phyloP scores from a whole-genome alignment of 2,113 vertebrate genomes.

The Cephalopterus ornatus region DNA sequence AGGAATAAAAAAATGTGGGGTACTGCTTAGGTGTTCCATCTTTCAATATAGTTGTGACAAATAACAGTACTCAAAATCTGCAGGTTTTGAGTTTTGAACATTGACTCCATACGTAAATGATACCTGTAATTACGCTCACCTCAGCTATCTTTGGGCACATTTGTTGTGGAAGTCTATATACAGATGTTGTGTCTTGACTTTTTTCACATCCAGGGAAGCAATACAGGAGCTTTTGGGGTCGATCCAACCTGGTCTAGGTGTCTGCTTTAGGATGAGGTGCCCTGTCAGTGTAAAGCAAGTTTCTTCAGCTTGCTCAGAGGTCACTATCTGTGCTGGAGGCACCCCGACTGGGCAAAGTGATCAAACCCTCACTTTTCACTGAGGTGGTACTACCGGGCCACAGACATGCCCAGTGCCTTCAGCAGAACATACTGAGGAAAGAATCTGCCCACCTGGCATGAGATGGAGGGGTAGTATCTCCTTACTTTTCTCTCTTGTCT shows the following conservation, averaged over 20 bases:
- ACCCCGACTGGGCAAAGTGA: not conserved
- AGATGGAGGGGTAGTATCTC: not conserved
- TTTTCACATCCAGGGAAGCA: not conserved
- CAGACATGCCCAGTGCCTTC: not conserved
- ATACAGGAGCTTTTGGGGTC: not conserved
- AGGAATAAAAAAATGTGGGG: not conserved
- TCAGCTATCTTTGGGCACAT: not conserved
- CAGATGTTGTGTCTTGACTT: not conserved
- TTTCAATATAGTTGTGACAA: not conserved
- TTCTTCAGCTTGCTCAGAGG: not conserved
- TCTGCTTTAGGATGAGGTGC: not conserved
- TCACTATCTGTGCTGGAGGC: not conserved
- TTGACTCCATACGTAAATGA: not conserved
- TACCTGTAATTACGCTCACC: not conserved
- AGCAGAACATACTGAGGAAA: not conserved
- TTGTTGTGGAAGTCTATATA: accelerated
- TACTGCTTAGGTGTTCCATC: not conserved
- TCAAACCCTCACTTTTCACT: not conserved
- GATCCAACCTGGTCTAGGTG: accelerated
- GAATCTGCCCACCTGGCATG: not conserved
- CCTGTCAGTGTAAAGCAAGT: accelerated
- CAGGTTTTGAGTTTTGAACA: not conserved
- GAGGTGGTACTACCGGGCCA: not conserved
- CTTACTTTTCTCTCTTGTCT: conserved; percentile 40
- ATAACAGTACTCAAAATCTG: not conserved